Evolutionary conservation across 2,888 invertebrate species (phyloP).

Genomic region (Caenorhabditis imperialis): DNA sequence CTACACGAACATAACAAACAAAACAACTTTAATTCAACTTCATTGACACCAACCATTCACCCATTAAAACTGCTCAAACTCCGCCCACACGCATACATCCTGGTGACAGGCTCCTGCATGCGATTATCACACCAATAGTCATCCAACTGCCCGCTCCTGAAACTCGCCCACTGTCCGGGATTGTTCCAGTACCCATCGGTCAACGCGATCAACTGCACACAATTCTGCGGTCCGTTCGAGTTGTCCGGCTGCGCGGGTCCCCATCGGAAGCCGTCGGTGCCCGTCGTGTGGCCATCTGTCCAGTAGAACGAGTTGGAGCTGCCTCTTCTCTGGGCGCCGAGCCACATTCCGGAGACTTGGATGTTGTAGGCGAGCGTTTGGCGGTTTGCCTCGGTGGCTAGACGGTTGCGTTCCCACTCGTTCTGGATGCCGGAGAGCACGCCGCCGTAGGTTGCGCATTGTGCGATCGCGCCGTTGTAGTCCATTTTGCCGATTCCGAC

Average conservation of each 20-base stretch:
- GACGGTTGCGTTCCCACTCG: conserved; percentile 6
- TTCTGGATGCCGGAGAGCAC: conserved; percentile 30
- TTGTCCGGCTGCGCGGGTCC: conserved; percentile 29
- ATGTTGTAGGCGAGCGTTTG: conserved; percentile 13
- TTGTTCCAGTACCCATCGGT: conserved; percentile 10
- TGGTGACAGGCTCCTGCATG: not conserved
- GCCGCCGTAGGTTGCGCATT: conserved; percentile 30
- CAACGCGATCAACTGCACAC: conserved; percentile 17
- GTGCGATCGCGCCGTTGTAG: conserved; percentile 21
- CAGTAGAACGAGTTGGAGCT: conserved; percentile 14
- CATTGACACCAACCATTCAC: too few species aligned
- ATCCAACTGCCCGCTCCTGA: conserved; percentile 4
- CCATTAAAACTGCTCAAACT: too few species aligned
- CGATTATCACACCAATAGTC: conserved; percentile 18
- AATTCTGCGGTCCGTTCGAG: conserved; percentile 12
- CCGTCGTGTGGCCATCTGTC: conserved; percentile 37
- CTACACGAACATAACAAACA: too few species aligned
- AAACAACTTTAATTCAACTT: too few species aligned
- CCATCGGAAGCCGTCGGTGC: conserved; percentile 12
- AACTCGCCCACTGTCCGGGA: conserved; percentile 3
- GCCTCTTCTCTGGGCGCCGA: conserved; percentile 12
- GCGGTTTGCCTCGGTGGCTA: conserved; percentile 15
- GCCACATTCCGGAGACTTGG: conserved; percentile 12
- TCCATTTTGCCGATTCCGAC: conserved; percentile 28
- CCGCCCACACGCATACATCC: conserved; percentile 38